Evolutionary conservation across 1,140 invertebrate species (phyloP), one percentile per base, ranked within the genome.

Genomic region (Sycobia sp.): DNA sequence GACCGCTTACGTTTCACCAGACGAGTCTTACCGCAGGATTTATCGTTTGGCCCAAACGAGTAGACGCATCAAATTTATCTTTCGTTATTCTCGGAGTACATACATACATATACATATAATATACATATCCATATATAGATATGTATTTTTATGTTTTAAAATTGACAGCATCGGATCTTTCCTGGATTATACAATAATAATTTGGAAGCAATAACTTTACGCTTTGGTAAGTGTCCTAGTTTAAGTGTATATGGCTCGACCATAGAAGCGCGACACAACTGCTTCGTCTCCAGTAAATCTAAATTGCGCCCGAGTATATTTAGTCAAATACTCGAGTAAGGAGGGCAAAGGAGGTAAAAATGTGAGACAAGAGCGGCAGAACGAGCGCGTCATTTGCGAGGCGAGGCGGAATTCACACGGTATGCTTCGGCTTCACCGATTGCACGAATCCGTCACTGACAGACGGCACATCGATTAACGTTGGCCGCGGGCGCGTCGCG

Each of bases 1-100:
- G 76, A 76, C 77, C 76, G 78, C 78, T 77, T 76, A 75, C 71
- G 73, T 79, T 79, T 73, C 65, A 70, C 59, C 61, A 64, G 49
- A 66, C 65, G 67, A 71, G 72, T 69, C 69, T 73, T 67, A 75
- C 75, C 76, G 70, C 76, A 76, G 63, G 69, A 79, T 77, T 79
- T 75, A 78, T 78, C 75, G 71, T 68, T 69, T 61, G 65, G 69
- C 73, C 71, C 69, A 69, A 67, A 57, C 46, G 66, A 67, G 67
- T 66, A 50, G 60, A 47, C 25, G 59, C 46, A 57, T 50, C 46
- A 39, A 46, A 57, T 51, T 63, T 51, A 57, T 49, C 46, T 41
- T 57, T 56, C 55, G 34, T 49, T 49, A 62, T 55, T 57, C 61
- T 18, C n/a, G 53, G 54, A 51, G 43, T 38, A 54, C 22, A 10